phyloP scores from a whole-genome alignment of 2,113 vertebrate species.

The Sceloporus tristichus region DNA sequence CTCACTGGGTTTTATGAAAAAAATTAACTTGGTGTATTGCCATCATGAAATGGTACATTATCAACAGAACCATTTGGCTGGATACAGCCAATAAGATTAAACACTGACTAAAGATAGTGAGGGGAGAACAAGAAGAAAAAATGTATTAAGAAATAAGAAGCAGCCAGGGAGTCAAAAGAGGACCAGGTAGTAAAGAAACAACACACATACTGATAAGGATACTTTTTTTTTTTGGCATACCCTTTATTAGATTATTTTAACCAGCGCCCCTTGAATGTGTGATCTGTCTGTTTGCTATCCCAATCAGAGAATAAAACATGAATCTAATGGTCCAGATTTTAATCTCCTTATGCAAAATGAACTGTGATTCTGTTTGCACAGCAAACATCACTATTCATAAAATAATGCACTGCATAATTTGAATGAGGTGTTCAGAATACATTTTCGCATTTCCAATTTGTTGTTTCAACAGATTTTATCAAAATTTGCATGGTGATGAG shows the following conservation, averaged over 20 bases:
- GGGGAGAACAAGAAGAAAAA: too few relatives aligned
- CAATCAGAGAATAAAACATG: background rate
- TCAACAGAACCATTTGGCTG: background rate
- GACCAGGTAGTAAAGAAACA: background rate
- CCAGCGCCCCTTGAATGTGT: background rate
- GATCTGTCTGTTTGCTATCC: background rate
- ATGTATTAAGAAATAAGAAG: background rate
- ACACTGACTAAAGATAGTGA: background rate
- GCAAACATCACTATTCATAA: constrained; percentile 6
- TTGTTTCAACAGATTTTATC: background rate
- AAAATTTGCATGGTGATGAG: background rate
- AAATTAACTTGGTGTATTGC: background rate
- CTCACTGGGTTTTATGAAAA: background rate
- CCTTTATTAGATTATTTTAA: background rate
- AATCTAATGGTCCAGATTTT: background rate
- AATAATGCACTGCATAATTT: constrained; percentile 11
- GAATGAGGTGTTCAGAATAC: background rate
- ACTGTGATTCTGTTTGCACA: background rate
- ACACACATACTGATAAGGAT: background rate
- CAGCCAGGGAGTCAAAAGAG: background rate
- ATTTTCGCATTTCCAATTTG: background rate
- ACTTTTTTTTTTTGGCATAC: background rate
- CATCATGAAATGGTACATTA: background rate
- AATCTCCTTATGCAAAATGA: background rate
- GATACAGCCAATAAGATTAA: background rate